Base-by-base conservation (phyloP, 2,888 invertebrate species). In the Limnephilus rhombicus region DNA sequence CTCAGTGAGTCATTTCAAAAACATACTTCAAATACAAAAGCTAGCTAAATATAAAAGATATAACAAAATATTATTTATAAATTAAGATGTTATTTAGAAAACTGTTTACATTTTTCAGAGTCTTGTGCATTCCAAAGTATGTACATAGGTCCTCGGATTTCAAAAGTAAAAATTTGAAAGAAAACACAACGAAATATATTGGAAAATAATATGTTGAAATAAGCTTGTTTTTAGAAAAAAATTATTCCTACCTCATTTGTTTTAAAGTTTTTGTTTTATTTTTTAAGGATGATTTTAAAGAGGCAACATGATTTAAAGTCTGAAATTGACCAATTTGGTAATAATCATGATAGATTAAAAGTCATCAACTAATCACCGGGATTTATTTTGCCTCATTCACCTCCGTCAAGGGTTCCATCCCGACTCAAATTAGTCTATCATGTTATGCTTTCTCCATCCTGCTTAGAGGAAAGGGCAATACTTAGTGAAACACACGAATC, bases 271-370 rank as follows among this genome's bases (percentile, higher is more conserved):
- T 29, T 13, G 31, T 85, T 18, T 80, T 80, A 68, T 68, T 80
- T 80, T 7, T 34, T 29, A 29, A 1, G 12, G 5, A 86, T 13
- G 41, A 85, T 41, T 45, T 53, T 90, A 90, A 85, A 85, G 80
- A 85, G 85, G 86, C 24, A 31, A 88, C 85, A 29, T 15, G 85
- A n/a, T 80, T 82, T 11, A 45, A 89, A 90, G 49, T 80, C 11
- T 41, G 3, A 92, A 92, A 92, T 92, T 89, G 91, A 87, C 80
- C 92, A 92, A 92, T 93, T 93, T 92, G 34, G 68, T 90, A 93
- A 90, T 91, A 93, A 93, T 92, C 92, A 87, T 81, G 81, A 83
- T 88, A 34, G n/a, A 92, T 92, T 85, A 92, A 90, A 88, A 92
- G 85, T 45, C 85, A 92, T 90, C 83, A 83, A 49, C 53, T 80